Conservation (phyloP, 2,113 vertebrate species). For the Rattus rattus region DNA sequence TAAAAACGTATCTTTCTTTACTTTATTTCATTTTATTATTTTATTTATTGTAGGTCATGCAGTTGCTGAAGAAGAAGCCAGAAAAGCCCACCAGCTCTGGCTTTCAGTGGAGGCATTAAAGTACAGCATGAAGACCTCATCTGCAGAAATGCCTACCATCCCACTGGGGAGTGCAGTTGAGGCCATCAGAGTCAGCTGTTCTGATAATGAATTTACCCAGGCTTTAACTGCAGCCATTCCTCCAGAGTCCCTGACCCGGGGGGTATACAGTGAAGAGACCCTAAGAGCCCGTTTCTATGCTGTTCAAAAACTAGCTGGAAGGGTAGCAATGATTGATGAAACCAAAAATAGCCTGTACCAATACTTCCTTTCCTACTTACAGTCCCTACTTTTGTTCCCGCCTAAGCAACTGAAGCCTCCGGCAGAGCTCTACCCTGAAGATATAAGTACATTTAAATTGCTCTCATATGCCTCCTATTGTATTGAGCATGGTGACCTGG, state of each 20-base stretch:
- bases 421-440: constrained; percentile 87
- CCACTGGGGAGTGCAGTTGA: constrained; percentile 90
- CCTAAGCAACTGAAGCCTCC: constrained; percentile 91
- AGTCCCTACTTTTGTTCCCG: constrained; percentile 93
- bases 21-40: not conserved
- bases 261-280: constrained; percentile 95
- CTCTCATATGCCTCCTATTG: constrained; percentile 95
- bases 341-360: constrained; percentile 96
- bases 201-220: constrained; percentile 90
- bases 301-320: constrained; percentile 91
- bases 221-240: constrained; percentile 92
- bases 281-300: constrained; percentile 92
- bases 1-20: not conserved
- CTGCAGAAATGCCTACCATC: constrained; percentile 86
- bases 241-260: constrained; percentile 90
- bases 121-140: constrained; percentile 90
- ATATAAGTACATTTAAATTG: constrained; percentile 94
- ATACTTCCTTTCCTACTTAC: constrained; percentile 97
- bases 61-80: constrained; percentile 93
- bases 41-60: constrained; percentile 89
- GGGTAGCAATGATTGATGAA: constrained; percentile 96
- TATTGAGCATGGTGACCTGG: constrained; percentile 95
- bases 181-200: constrained; percentile 89
- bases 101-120: constrained; percentile 94
- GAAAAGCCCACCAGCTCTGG: constrained; percentile 97